A percentile compares a stretch with the other conserved stretches of the same genome.
phyloP scores from a whole-genome alignment of 2,888 invertebrate species.

The Caenorhabditis sinica region DNA sequence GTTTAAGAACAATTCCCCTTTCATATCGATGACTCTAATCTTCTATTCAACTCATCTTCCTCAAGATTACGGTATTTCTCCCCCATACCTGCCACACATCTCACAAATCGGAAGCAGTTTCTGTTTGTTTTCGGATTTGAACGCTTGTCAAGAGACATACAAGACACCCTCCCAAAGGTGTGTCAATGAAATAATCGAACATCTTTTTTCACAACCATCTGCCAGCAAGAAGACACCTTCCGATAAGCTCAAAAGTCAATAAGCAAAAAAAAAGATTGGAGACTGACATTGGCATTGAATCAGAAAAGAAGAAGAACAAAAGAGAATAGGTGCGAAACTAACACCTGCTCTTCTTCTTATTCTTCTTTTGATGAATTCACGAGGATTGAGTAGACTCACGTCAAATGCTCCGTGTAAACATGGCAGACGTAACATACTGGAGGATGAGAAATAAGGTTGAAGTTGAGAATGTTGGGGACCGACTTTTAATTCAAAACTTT shows the following conservation, averaged over 20 bases:
- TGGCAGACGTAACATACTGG: background rate
- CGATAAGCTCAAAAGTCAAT: slow-evolving; percentile 35
- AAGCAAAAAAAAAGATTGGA: slow-evolving; percentile 45
- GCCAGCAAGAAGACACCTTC: slow-evolving; percentile 22
- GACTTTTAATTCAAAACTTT: too few relatives aligned
- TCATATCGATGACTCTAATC: too few relatives aligned
- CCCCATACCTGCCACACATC: background rate
- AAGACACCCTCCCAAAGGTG: background rate
- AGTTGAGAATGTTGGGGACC: background rate
- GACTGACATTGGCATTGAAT: slow-evolving; percentile 2
- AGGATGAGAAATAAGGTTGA: background rate
- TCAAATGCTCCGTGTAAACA: slow-evolving; percentile 36
- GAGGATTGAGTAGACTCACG: background rate
- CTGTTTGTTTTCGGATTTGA: slow-evolving; percentile 17
- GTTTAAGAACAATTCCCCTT: too few relatives aligned
- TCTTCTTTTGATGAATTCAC: background rate
- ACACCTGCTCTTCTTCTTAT: slow-evolving; percentile 27
- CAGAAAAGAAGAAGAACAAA: slow-evolving; percentile 6
- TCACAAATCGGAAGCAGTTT: slow-evolving; percentile 29
- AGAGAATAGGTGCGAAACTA: slow-evolving; percentile 53
- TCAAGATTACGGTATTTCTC: slow-evolving; percentile 24
- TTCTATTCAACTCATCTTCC: too few relatives aligned
- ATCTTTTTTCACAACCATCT: slow-evolving; percentile 12
- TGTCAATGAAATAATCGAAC: slow-evolving; percentile 48
- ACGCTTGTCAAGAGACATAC: background rate